Evolutionary conservation across 2,113 vertebrate species (phyloP).

Genomic region (Sturnira hondurensis): DNA sequence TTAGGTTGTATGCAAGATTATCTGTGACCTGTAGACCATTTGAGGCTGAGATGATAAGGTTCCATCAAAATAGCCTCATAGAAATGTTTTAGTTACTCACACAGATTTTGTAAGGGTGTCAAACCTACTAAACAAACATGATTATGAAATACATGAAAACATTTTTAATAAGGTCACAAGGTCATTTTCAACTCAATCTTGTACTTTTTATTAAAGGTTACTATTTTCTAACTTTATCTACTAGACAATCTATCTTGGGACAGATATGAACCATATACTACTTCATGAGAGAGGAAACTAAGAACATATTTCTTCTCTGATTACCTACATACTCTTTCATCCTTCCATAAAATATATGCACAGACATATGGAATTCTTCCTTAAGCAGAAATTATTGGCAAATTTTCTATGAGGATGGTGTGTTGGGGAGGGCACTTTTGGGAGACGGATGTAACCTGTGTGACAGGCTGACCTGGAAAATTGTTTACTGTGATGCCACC

Average conservation of each 20-base stretch:
- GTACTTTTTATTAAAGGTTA: neutral
- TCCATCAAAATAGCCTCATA: neutral
- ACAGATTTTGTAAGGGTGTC: too few species aligned
- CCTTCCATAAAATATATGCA: neutral
- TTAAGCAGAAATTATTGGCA: neutral
- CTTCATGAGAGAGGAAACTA: neutral
- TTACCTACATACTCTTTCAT: neutral
- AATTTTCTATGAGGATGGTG: neutral
- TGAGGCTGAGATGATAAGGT: too few species aligned
- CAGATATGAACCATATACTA: neutral
- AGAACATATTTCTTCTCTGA: neutral
- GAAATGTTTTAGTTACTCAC: too few species aligned
- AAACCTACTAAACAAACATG: neutral
- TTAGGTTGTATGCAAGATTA: neutral
- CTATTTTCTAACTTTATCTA: neutral
- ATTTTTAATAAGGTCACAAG: too few species aligned
- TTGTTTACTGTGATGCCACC: neutral
- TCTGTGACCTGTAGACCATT: neutral
- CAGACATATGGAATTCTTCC: neutral
- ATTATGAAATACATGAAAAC: too few species aligned
- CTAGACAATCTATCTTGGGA: neutral
- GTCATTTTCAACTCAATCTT: neutral
- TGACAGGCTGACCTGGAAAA: neutral
- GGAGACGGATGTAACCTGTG: neutral
- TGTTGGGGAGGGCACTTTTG: neutral